A percentile compares a stretch with the other conserved stretches of the same genome.
Evolutionary conservation across 1,140 invertebrate species (phyloP).

Genomic region (Drosophila sechellia): DNA sequence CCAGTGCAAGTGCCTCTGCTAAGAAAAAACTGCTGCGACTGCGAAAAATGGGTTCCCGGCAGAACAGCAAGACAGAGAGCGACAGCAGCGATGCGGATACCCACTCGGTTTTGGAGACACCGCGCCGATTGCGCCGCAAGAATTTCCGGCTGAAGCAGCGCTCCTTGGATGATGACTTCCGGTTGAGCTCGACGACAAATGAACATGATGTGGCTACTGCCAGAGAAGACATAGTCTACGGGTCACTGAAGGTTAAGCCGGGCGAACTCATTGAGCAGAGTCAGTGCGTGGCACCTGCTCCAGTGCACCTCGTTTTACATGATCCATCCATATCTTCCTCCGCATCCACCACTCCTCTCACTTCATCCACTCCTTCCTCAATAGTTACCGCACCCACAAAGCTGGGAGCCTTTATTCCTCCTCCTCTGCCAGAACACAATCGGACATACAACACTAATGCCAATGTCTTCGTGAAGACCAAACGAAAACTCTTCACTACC

Average conservation of each 20-base stretch:
- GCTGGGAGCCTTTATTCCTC: constrained; percentile 54
- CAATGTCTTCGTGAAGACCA: constrained; percentile 90
- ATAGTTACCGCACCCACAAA: constrained; percentile 10
- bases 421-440: constrained; percentile 71
- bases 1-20: constrained; percentile 24
- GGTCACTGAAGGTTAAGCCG: constrained; percentile 74
- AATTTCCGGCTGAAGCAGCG: constrained; percentile 79
- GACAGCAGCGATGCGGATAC: constrained; percentile 85
- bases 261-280: constrained; percentile 81
- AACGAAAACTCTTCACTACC: constrained; percentile 90
- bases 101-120: constrained; percentile 83
- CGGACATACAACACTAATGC: constrained; percentile 77
- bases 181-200: constrained; percentile 40
- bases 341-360: not conserved
- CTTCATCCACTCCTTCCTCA: not conserved
- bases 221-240: constrained; percentile 66
- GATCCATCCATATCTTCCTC: not conserved
- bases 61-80: constrained; percentile 84
- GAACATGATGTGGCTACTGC: constrained; percentile 13
- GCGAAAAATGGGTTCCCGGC: constrained; percentile 82
- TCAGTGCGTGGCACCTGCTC: constrained; percentile 49
- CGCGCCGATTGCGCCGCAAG: constrained; percentile 76
- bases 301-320: not conserved
- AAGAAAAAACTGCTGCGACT: constrained; percentile 80
- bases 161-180: constrained; percentile 75